phyloP scores from a whole-genome alignment of 2,888 invertebrate genomes.

The Lissocephala sabroskyi region DNA sequence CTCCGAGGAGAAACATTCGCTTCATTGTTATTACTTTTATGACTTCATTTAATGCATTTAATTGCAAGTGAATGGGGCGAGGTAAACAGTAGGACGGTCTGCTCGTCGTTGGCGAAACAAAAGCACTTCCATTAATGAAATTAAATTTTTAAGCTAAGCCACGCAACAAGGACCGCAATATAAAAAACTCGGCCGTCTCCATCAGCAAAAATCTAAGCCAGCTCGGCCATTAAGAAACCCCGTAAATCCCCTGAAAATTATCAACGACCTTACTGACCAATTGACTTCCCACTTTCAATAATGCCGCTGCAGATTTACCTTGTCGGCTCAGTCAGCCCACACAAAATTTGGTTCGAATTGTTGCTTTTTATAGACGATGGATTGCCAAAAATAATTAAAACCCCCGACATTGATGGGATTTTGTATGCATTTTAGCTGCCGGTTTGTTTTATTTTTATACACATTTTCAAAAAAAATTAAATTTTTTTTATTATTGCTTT shows the following conservation, averaged over 20 bases:
- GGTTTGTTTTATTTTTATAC: background rate
- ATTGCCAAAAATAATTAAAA: slow-evolving; percentile 25
- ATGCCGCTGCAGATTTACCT: too few relatives aligned
- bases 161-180: background rate
- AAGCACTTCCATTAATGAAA: slow-evolving; percentile 47
- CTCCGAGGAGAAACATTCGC: too few relatives aligned
- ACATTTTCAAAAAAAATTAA: background rate
- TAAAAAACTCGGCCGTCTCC: too few relatives aligned
- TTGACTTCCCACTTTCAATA: background rate
- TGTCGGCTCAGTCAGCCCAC: too few relatives aligned
- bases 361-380: background rate
- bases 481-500: background rate
- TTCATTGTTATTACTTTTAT: slow-evolving; percentile 36
- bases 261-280: slow-evolving; percentile 4
- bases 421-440: slow-evolving; percentile 37
- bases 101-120: background rate
- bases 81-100: too few relatives aligned
- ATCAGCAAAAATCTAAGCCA: too few relatives aligned
- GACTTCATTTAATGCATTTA: slow-evolving; percentile 44
- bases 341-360: too few relatives aligned
- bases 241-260: background rate
- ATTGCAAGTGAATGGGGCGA: slow-evolving; percentile 28
- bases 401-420: slow-evolving; percentile 42
- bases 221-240: too few relatives aligned
- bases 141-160: slow-evolving; percentile 34